These are phyloP conservation scores for Mesaphorura yosii DNA, from an alignment of 1,140 invertebrate genomes.

Conservation along the genomic window DNA sequence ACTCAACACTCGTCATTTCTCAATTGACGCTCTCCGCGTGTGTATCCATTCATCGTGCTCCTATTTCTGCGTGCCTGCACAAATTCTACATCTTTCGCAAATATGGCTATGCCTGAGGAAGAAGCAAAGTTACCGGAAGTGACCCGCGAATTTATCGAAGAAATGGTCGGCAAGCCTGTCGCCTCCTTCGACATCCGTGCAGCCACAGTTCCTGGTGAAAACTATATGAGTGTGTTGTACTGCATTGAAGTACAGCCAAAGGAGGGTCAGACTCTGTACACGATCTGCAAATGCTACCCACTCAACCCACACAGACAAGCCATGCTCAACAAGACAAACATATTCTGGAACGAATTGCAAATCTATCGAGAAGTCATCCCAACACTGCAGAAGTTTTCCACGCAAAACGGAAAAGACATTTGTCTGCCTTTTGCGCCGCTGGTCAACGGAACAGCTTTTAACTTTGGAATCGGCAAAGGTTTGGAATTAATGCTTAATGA, in stretches of 20 bases:
- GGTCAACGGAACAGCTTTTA: background rate
- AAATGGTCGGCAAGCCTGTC: slow-evolving; percentile 2
- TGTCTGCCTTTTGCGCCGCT: background rate
- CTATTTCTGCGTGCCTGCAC: too few species aligned
- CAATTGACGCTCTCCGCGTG: too few species aligned
- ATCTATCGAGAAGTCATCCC: slow-evolving; percentile 13
- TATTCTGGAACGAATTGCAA: slow-evolving; percentile 18
- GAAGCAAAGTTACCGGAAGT: too few species aligned
- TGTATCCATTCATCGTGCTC: too few species aligned
- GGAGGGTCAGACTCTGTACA: background rate
- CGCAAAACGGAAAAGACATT: slow-evolving; percentile 2
- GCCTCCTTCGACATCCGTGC: background rate
- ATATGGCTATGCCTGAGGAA: too few species aligned
- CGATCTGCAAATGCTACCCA: slow-evolving; percentile 20
- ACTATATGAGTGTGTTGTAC: slow-evolving; percentile 9
- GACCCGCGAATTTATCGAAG: background rate
- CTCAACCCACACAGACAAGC: slow-evolving; percentile 1
- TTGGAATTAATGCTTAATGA: too few species aligned
- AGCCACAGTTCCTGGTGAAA: slow-evolving; percentile 10
- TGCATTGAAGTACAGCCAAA: slow-evolving; percentile 6
- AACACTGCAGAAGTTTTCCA: slow-evolving; percentile 9
- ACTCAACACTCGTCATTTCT: too few species aligned
- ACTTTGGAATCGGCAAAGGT: background rate
- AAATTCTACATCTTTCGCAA: too few species aligned
- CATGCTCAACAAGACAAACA: slow-evolving; percentile 2